These are phyloP conservation scores for Dolichoris vasculosae DNA, from an alignment of 1,140 invertebrate genomes.

Conservation along the genomic window DNA sequence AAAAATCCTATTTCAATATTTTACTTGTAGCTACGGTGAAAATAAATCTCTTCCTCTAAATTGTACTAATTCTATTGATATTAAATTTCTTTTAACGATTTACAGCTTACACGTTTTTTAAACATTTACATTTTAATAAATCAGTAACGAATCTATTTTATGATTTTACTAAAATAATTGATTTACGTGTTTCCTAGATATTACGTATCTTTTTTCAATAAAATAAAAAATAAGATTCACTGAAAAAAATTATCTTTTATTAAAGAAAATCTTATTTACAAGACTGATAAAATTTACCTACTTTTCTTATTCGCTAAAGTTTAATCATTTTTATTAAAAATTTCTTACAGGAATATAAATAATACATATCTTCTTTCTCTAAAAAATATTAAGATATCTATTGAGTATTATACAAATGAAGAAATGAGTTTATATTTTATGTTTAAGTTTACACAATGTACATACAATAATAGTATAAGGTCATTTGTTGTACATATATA, in stretches of 20 bases:
- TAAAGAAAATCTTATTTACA: neutral
- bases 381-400: neutral
- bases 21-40: neutral
- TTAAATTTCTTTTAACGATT: neutral
- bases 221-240: too few species aligned
- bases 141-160: too few species aligned
- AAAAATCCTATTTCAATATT: constrained; percentile 1
- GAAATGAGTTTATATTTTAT: too few species aligned
- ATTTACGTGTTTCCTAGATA: too few species aligned
- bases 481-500: neutral
- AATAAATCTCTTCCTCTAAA: constrained; percentile 3
- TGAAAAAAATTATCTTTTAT: neutral
- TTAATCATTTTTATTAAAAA: too few species aligned
- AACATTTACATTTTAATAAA: neutral
- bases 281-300: too few species aligned
- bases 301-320: too few species aligned
- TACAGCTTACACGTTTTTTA: neutral
- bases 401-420: neutral
- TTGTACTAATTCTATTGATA: neutral
- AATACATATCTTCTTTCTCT: too few species aligned
- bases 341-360: too few species aligned
- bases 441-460: too few species aligned
- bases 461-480: neutral
- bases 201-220: too few species aligned
- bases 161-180: neutral